These are phyloP conservation scores for Urocyon cinereoargenteus DNA, from an alignment of 2,797 vertebrate species.

Conservation along the genomic window DNA sequence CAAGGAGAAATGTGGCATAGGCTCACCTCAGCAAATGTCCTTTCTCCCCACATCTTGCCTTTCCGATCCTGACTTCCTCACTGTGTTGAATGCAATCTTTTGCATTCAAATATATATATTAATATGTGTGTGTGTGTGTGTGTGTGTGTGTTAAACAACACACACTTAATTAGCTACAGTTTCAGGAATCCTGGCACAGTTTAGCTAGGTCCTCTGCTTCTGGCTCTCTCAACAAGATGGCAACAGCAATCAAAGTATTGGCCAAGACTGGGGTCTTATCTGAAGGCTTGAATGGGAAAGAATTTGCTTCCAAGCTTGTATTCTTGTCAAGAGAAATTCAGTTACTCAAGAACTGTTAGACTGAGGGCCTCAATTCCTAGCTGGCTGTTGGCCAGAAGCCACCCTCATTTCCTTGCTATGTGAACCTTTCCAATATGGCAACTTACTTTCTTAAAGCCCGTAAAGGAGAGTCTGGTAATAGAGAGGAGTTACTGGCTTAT, in stretches of 20 bases:
- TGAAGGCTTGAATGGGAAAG: neutral
- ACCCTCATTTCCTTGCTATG: neutral
- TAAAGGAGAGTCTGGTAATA: neutral
- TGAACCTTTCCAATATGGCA: neutral
- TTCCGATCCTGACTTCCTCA: neutral
- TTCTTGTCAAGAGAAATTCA: neutral
- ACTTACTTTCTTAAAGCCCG: neutral
- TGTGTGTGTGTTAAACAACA: neutral
- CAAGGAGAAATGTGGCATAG: neutral
- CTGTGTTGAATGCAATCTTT: neutral
- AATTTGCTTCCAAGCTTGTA: neutral
- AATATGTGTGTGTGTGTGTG: neutral
- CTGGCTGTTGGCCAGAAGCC: neutral
- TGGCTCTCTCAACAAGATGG: neutral
- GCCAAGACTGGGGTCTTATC: neutral
- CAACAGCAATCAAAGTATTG: neutral
- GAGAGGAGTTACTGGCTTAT: neutral
- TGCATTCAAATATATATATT: neutral
- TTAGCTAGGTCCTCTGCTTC: neutral
- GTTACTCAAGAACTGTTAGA: neutral
- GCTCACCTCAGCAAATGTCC: neutral
- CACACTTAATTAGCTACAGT: neutral
- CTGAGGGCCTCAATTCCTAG: neutral
- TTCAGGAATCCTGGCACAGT: neutral
- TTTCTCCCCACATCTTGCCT: neutral